phyloP scores from a whole-genome alignment of 30 jellyfish, hydroid and myxozoan species.

The Hydra vulgaris region DNA sequence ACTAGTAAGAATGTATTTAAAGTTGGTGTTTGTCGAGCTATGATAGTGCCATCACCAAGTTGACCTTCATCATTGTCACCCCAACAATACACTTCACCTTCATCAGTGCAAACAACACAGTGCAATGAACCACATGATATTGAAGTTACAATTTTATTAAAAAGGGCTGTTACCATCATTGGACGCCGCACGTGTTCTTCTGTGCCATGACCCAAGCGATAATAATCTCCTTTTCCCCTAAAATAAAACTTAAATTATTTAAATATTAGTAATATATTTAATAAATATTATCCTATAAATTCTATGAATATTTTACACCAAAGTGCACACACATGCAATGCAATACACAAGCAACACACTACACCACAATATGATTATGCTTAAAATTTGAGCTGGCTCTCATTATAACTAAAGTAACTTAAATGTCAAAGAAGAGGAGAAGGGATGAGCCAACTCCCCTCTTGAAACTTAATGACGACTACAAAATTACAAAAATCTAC shows the following conservation, averaged over 20 bases:
- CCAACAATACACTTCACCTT: conserved; percentile 86
- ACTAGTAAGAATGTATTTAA: conserved; percentile 40
- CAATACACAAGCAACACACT: too few species aligned
- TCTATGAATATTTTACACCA: too few species aligned
- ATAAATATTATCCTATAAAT: not conserved
- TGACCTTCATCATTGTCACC: conserved; percentile 95
- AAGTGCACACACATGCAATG: too few species aligned
- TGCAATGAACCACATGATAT: conserved; percentile 78
- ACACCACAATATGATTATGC: too few species aligned
- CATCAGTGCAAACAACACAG: conserved; percentile 72
- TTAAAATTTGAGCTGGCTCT: too few species aligned
- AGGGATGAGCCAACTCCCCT: too few species aligned
- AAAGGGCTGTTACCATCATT: conserved; percentile 44
- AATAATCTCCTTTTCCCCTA: conserved; percentile 94
- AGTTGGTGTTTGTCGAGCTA: conserved; percentile 60
- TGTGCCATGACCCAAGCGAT: conserved; percentile 80
- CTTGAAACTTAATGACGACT: too few species aligned
- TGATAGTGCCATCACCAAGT: conserved; percentile 78
- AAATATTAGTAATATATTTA: not conserved
- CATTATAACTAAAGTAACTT: too few species aligned
- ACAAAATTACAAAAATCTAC: too few species aligned
- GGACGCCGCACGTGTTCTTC: conserved; percentile 93
- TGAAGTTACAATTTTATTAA: conserved; percentile 53
- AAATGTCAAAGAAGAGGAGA: too few species aligned
- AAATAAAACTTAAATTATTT: not conserved